Conservation (phyloP, 2,888 invertebrate species). For the Harpagoxenus sublaevis region DNA sequence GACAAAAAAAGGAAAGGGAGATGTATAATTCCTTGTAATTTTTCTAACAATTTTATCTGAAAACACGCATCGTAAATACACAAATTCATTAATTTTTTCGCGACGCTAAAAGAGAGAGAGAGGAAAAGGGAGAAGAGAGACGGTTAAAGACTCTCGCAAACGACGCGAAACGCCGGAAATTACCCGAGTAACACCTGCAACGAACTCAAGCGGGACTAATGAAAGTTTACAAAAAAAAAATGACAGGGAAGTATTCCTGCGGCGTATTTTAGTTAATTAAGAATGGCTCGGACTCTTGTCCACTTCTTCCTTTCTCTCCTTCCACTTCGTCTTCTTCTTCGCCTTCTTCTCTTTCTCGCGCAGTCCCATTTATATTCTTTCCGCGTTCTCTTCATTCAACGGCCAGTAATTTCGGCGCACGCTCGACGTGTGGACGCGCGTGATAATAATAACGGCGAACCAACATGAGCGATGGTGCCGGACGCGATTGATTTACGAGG, state of each 20-base stretch:
- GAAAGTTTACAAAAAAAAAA: conserved; percentile 46
- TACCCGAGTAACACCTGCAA: conserved; percentile 51
- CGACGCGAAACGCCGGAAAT: conserved; percentile 43
- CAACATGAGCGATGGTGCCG: conserved; percentile 33
- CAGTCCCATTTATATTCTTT: conserved; percentile 50
- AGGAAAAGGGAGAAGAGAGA: neutral
- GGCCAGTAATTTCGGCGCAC: conserved; percentile 41
- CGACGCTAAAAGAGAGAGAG: neutral
- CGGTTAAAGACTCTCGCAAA: conserved; percentile 17
- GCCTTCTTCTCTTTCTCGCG: neutral
- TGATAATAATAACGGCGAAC: conserved; percentile 40
- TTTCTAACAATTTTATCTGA: conserved; percentile 14
- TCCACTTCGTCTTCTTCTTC: neutral
- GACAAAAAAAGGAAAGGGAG: neutral
- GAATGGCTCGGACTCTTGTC: conserved; percentile 24
- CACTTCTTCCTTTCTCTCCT: neutral
- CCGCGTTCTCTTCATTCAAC: conserved; percentile 47
- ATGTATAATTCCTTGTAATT: conserved; percentile 9
- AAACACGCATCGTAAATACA: conserved; percentile 3
- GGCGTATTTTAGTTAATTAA: conserved; percentile 56
- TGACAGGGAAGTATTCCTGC: conserved; percentile 39
- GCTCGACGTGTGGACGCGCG: conserved; percentile 36
- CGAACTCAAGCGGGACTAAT: conserved; percentile 47
- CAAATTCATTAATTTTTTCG: conserved; percentile 29
- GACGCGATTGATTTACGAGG: conserved; percentile 50